A percentile compares a stretch with the other conserved stretches of the same genome.
Conservation (phyloP, 2,797 vertebrate species). For the Brotula barbata region DNA sequence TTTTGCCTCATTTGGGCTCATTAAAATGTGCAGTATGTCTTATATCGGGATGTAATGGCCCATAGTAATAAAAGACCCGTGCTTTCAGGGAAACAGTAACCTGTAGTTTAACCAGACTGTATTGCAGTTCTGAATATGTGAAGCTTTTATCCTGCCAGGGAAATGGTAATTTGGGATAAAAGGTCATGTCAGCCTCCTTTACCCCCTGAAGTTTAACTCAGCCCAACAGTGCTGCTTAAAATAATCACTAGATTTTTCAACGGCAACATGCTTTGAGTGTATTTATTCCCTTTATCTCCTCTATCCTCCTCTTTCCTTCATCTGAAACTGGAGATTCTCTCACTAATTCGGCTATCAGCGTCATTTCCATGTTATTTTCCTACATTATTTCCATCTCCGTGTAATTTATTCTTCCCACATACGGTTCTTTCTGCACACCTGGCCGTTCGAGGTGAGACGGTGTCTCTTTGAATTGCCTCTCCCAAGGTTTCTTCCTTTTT, state of each 20-base stretch:
- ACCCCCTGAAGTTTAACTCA: constrained; percentile 22
- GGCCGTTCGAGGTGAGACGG: no score
- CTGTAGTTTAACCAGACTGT: constrained; percentile 7
- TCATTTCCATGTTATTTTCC: no score
- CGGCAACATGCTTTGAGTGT: constrained; percentile 12
- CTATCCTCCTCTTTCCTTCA: no score
- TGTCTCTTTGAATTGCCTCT: no score
- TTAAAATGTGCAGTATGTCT: constrained; percentile 40
- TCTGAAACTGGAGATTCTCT: no score
- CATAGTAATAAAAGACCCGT: constrained; percentile 5
- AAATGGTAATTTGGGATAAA: constrained; percentile 27
- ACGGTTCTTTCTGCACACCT: no score
- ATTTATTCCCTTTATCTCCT: no score
- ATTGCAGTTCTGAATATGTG: constrained; percentile 8
- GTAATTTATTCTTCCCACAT: no score
- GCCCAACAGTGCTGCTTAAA: constrained; percentile 10
- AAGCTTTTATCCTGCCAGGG: constrained; percentile 4
- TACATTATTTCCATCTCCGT: no score
- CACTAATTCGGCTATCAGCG: no score
- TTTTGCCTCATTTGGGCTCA: constrained; percentile 19
- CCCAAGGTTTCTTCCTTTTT: no score
- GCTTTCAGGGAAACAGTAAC: constrained; percentile 11
- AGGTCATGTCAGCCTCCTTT: constrained; percentile 21
- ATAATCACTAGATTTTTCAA: constrained; percentile 26
- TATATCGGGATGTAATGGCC: constrained; percentile 3